Evolutionary conservation across 1,140 invertebrate species (phyloP).

Genomic region (Myzus persicae): DNA sequence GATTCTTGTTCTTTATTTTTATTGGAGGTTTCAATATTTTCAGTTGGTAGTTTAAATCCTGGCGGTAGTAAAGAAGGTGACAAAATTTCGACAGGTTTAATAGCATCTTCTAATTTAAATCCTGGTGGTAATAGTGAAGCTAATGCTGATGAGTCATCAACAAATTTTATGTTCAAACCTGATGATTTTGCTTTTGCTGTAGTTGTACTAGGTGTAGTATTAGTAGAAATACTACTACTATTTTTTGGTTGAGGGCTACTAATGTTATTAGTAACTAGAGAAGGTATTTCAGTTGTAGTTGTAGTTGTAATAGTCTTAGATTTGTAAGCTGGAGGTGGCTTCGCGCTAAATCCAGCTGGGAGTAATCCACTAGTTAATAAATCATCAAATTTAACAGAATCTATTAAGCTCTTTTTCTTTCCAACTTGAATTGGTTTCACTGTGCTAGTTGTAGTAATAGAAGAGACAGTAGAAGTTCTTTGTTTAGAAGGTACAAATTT

Average conservation of each 20-base stretch:
- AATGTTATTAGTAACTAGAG: not conserved
- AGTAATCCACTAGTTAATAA: conserved; percentile 66
- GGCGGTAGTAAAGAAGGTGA: conserved; percentile 63
- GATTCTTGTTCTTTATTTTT: not conserved
- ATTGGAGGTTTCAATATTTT: conserved; percentile 3
- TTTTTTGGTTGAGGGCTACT: not conserved
- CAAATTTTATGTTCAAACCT: conserved; percentile 63
- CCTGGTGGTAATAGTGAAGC: conserved; percentile 70
- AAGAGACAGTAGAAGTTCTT: conserved; percentile 64
- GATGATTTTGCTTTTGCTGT: conserved; percentile 63
- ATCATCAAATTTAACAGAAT: conserved; percentile 72
- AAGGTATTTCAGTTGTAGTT: conserved; percentile 52
- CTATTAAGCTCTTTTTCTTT: conserved; percentile 65
- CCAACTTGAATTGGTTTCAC: conserved; percentile 63
- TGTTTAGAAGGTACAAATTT: conserved; percentile 73
- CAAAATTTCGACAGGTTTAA: conserved; percentile 62
- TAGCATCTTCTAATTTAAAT: conserved; percentile 65
- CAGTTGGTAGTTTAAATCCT: conserved; percentile 27
- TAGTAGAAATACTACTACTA: conserved; percentile 65
- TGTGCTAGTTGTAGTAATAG: conserved; percentile 65
- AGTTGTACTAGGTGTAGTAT: conserved; percentile 72
- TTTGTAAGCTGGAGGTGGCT: conserved; percentile 67
- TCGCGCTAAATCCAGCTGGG: conserved; percentile 72
- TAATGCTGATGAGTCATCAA: conserved; percentile 68
- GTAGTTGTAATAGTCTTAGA: conserved; percentile 63